Conservation (phyloP, 2,888 invertebrate species). For the Eupithecia centaureata region DNA sequence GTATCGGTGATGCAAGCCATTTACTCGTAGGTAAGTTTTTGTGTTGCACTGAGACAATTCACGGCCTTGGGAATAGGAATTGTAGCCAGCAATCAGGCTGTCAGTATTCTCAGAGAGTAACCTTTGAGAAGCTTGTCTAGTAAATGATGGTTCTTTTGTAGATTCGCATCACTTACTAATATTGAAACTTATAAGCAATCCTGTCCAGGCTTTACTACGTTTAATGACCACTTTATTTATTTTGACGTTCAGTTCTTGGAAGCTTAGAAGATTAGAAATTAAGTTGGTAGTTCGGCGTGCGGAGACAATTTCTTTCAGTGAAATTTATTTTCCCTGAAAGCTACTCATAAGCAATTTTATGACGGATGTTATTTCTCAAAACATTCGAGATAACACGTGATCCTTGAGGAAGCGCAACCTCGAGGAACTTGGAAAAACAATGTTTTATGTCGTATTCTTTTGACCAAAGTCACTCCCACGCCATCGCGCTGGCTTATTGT, state of each 20-base stretch:
- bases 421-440: constrained; percentile 35
- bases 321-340: not conserved
- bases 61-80: constrained; percentile 25
- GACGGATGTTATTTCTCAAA: not conserved
- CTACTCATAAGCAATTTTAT: not conserved
- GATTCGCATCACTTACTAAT: not conserved
- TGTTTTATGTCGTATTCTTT: constrained; percentile 28
- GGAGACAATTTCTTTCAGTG: not conserved
- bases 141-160: not conserved
- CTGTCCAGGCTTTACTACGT: not conserved
- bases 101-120: not conserved
- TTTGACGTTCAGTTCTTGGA: not conserved
- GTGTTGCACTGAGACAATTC: constrained; percentile 23
- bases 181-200: no score
- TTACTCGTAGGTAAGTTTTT: constrained; percentile 14
- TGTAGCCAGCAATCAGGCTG: constrained; percentile 12
- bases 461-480: constrained; percentile 57
- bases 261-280: not conserved
- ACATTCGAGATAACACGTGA: not conserved
- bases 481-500: constrained; percentile 46
- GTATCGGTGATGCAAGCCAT: constrained; percentile 21
- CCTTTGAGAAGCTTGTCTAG: not conserved
- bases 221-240: not conserved
- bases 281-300: not conserved
- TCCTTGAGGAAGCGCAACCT: constrained; percentile 25